Evolutionary conservation across 1,140 invertebrate genomes (phyloP), one percentile per base, ranked within the genome.

Genomic region (Drosophila setifemur): DNA sequence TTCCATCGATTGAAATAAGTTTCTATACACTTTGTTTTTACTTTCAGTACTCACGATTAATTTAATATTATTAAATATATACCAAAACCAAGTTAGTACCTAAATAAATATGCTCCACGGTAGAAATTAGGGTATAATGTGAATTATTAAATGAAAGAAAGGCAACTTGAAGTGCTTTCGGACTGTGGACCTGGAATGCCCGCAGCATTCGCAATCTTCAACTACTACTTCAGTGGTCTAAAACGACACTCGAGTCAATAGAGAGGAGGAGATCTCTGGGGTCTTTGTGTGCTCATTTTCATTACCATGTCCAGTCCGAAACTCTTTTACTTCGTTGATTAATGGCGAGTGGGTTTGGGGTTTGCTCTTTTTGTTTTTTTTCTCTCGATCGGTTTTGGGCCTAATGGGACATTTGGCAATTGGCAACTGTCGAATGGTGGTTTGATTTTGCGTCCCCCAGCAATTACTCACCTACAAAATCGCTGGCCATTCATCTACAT

Each of bases 201-300:
- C 26, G 28, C 6, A 28, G 61, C 9, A 21, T 16, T 29, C 26
- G 31, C 26, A 29, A 45, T 39, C 53, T 39, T 31, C 68, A 71
- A 50, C 54, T 42, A 85, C 81, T 85, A 86, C 81, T 85, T 85
- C 81, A 85, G 81, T 85, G 81, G 81, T 81, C 67, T 76, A 86
- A 86, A 85, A 86, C 81, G 81, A 76, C 81, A 85, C 81, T 85
- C 81, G 81, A 85, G 81, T 86, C 71, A 75, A 85, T 74, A 14
- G 31, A 66, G 35, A 12, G 19, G 12, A 8, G 35, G 11, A 49
- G 18, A 40, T 61, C 58, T 12, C 37, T 33, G 48, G 23, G 45
- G 35, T 63, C 40, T 63, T 25, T 66, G 23, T 21, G 52, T 23
- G 26, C 28, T 12, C 52, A 16, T 31, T 44, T 54, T 14, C 33